Evolutionary conservation across 1,140 invertebrate genomes (phyloP), one percentile per base, ranked within the genome.

Genomic region (Agrilus planipennis): DNA sequence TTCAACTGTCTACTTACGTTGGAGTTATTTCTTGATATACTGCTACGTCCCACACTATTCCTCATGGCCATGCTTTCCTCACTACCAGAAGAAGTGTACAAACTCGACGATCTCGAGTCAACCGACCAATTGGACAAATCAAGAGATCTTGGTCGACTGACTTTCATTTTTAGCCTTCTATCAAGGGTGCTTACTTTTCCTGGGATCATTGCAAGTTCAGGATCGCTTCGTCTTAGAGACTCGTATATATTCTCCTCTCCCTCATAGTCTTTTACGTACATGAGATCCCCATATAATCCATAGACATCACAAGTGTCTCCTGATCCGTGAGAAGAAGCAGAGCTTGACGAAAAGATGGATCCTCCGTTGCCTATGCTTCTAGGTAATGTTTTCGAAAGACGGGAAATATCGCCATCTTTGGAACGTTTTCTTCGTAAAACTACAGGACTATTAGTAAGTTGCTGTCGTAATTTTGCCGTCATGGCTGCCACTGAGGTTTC

Each of bases 121-220:
- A 89, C 85, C 0, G 84, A 89, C 81, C 85, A 84, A 56, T 85
- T 88, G 2, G 84, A 87, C 0, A 90, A 57, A 56, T 92, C 87
- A 21, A 89, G 63, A 4, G 84, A 86, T 17, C 84, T 67, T 0
- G 84, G 86, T 20, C 84, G 64, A 4, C 80, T 79, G 1, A 81
- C 80, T 51, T 86, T 82, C 77, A 88, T 81, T 38, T 79, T 72
- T 14, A 87, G 59, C 52, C 84, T 69, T 28, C 84, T 65, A 59
- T 88, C 83, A 22, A 88, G 62, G 0, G 85, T 88, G 56, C 76
- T 84, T 2, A 81, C 78, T 64, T 83, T 81, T 53, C 73, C 78
- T 5, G 84, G 84, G 53, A 88, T 81, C 14, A 81, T 79, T 1
- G 80, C 79, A 18, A 90, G 58, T 58, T 88, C 86, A 1, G 84